Base-by-base conservation (phyloP, 2,113 vertebrate genomes). In the Nyctibius bracteatus region DNA sequence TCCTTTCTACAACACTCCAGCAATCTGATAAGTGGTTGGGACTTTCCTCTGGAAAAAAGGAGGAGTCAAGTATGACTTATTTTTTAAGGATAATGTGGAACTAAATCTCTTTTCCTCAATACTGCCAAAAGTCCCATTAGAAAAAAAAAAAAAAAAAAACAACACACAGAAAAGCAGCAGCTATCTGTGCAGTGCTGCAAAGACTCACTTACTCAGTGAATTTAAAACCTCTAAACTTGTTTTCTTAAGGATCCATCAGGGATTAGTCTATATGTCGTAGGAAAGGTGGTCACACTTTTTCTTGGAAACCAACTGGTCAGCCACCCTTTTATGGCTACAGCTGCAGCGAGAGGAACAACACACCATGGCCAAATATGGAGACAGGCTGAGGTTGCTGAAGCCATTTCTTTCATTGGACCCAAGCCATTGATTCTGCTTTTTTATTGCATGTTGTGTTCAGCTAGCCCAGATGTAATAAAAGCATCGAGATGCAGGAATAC, bases 321-420 rank as follows among this genome's bases (percentile, higher is more conserved):
- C 88, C 95, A 61, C 84, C 95, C 91, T 88, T 96, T 96, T 97
- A 97, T 74, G 67, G 96, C 35, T 82, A 43, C 0, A 0, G 83
- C n/a, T 95, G 91, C 92, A 93, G 63, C 1, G 10, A 96, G 90
- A 93, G 83, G 89, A 82, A 33, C 39, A 79, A 63, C 82, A 89
- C 21, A 71, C 66, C 74, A 66, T 58, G 83, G 93, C 96, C 97
- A 97, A 97, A 97, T 95, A 97, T 47, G 89, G 96, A 97, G 80
- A 81, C 93, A 51, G 27, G 46, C 77, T 92, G 82, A 81, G 90
- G 81, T 19, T 85, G 68, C 73, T 59, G 87, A 94, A 86, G 57
- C 62, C 66, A 51, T 88, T 72, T 70, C 79, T 91, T 74, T 54
- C 7, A 1, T n/a, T 96, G 96, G 95, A 96, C 67, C 77, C 77